Base-by-base conservation (phyloP, 2,797 vertebrate species). In the Microctenopoma steveboyesi region DNA sequence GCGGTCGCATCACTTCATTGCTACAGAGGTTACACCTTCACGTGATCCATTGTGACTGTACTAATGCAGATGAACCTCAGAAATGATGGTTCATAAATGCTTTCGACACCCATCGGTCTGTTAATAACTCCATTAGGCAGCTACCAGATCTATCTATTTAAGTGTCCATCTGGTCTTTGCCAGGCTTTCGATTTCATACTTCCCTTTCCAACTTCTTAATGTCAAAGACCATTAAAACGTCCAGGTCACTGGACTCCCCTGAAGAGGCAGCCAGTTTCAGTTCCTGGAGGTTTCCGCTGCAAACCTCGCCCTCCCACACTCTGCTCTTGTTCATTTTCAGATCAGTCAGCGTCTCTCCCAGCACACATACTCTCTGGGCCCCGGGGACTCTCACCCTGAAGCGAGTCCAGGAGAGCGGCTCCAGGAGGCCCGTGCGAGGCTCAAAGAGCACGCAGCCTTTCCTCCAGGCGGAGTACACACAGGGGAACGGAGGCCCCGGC, bases 391-490 rank as follows among this genome's bases (percentile, higher is more conserved):
- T 88, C 55, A 96, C 85, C 69, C 95, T 91, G 83, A 96, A 95
- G 40, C 86, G 81, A 10, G 93, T 92, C 92, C 92, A 91, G 7
- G 85, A 84, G 22, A 77, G 77, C 0, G 93, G 88, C 30, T 86
- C 88, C 33, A 97, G 91, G 18, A 92, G 74, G 4, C 95, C 95
- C 0, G 53, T 67, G 2, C 93, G 93, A 0, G 95, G 95, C 76
- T 96, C 94, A 4, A 96, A 92, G 52, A 96, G 76, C 49, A 94
- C 91, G 0, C 90, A 96, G 28, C 94, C 94, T 76, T 86, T 94
- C 58, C 87, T 88, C 95, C 95, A 94, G 0, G 82, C 89, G 0
- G 92, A 89, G 76, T 88, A 93, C 35, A 93, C 88, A 22, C 70
- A 75, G 5, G 95, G 95, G 90, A 96, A 96, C 0, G 94, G 93